phyloP scores from a whole-genome alignment of 2,797 vertebrate genomes.

The Parotocinclus haroldoi region DNA sequence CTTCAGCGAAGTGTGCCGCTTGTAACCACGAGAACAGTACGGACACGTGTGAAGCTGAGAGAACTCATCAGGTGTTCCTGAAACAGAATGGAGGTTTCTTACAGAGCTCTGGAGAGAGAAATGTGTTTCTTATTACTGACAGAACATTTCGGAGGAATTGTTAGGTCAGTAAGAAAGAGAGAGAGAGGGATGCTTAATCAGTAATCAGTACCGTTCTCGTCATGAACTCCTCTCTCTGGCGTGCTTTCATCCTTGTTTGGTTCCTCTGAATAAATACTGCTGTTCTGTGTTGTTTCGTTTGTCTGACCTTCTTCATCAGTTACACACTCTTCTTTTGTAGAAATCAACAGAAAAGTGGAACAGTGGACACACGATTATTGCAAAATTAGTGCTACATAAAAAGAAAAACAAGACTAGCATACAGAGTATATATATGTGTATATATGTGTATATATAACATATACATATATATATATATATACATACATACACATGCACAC shows the following conservation, averaged over 20 bases:
- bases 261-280: conserved; percentile 1
- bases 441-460: no score
- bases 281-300: conserved; percentile 10
- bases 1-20: conserved; percentile 95
- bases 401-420: no score
- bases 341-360: not conserved
- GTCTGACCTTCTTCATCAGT: conserved; percentile 39
- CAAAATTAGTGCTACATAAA: no score
- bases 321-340: conserved; percentile 46
- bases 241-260: conserved; percentile 21
- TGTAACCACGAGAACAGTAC: conserved; percentile 93
- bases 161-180: not conserved
- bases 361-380: no score
- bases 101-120: no score
- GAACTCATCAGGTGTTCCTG: conserved; percentile 92
- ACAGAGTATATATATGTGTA: no score
- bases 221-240: conserved; percentile 35
- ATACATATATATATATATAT: no score
- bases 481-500: no score
- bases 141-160: no score
- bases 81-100: not conserved
- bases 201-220: conserved; percentile 42
- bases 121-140: no score
- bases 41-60: conserved; percentile 96
- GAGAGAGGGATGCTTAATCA: not conserved